Percentiles rank a stretch among this genome's conserved stretches.
These are phyloP conservation scores for Cyrtorhinus lividipennis DNA, from an alignment of 1,140 invertebrate species.

Conservation along the genomic window DNA sequence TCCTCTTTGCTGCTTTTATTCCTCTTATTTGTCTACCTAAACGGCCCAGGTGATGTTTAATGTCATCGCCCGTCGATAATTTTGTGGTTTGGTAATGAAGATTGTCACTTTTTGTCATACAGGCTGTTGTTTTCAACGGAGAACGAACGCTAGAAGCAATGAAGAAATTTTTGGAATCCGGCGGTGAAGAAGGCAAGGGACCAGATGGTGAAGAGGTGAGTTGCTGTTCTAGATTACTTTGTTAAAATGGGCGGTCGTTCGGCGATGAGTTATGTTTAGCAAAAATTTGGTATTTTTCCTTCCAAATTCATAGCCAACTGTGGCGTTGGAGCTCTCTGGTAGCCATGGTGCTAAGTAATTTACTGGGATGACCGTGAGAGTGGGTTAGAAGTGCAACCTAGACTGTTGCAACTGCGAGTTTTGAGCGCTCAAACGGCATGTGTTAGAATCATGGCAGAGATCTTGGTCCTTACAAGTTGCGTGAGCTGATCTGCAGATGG, in stretches of 20 bases:
- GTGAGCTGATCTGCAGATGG: too few relatives aligned
- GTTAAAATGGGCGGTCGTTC: background rate
- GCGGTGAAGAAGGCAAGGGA: constrained; percentile 49
- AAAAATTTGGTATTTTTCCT: background rate
- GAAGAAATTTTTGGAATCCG: constrained; percentile 77
- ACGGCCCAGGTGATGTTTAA: constrained; percentile 36
- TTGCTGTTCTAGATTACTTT: background rate
- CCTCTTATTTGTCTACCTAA: too few relatives aligned
- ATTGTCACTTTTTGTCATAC: too few relatives aligned
- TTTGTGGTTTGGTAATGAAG: too few relatives aligned
- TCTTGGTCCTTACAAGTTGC: too few relatives aligned
- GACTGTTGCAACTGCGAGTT: too few relatives aligned
- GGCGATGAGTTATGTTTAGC: background rate
- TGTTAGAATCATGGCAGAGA: too few relatives aligned
- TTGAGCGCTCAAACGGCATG: too few relatives aligned
- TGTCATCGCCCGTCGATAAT: constrained; percentile 16
- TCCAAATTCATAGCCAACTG: background rate
- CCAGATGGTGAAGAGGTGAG: constrained; percentile 38
- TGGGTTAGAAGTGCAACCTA: background rate
- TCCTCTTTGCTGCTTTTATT: constrained; percentile 12
- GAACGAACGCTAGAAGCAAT: constrained; percentile 89
- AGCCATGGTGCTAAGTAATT: background rate
- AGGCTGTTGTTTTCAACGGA: constrained; percentile 84
- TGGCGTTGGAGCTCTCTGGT: too few relatives aligned
- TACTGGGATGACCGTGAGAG: background rate